These are phyloP conservation scores for Zaprionus kolodkinae DNA, from an alignment of 1,140 invertebrate genomes.

Conservation along the genomic window DNA sequence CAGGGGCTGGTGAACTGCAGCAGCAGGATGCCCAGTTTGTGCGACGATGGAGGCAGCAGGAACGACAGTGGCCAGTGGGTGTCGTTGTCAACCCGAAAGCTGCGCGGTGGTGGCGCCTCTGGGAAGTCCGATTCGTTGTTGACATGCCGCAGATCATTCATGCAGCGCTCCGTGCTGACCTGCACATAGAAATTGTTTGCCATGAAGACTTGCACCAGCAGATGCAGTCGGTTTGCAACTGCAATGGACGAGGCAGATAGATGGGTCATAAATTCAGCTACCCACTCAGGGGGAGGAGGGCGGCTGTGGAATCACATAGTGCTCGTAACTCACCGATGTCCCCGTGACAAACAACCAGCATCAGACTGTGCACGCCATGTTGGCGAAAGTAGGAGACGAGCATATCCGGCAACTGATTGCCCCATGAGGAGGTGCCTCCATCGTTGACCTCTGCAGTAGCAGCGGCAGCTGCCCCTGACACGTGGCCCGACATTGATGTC, in stretches of 20 bases:
- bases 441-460: slow-evolving; percentile 29
- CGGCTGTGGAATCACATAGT: background rate
- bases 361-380: slow-evolving; percentile 75
- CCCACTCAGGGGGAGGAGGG: background rate
- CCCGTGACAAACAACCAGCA: slow-evolving; percentile 76
- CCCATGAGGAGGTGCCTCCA: slow-evolving; percentile 43
- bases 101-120: slow-evolving; percentile 60
- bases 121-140: slow-evolving; percentile 38
- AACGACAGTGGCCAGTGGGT: slow-evolving; percentile 64
- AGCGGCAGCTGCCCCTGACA: slow-evolving; percentile 60
- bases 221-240: slow-evolving; percentile 46
- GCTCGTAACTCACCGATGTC: slow-evolving; percentile 72
- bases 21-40: slow-evolving; percentile 73
- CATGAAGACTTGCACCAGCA: slow-evolving; percentile 57
- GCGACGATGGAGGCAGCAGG: slow-evolving; percentile 37
- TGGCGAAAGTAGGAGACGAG: slow-evolving; percentile 79
- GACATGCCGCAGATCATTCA: slow-evolving; percentile 55
- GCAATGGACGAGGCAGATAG: slow-evolving; percentile 2
- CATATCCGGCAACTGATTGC: slow-evolving; percentile 81
- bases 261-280: slow-evolving; percentile 50
- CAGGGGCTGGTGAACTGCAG: slow-evolving; percentile 59
- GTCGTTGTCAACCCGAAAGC: slow-evolving; percentile 56
- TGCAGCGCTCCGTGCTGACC: slow-evolving; percentile 56
- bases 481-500: slow-evolving; percentile 52
- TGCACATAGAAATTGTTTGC: slow-evolving; percentile 72